Evolutionary conservation across 2,888 invertebrate species (phyloP), one percentile per base, ranked within the genome.

Genomic region (Cerastis leucographa): DNA sequence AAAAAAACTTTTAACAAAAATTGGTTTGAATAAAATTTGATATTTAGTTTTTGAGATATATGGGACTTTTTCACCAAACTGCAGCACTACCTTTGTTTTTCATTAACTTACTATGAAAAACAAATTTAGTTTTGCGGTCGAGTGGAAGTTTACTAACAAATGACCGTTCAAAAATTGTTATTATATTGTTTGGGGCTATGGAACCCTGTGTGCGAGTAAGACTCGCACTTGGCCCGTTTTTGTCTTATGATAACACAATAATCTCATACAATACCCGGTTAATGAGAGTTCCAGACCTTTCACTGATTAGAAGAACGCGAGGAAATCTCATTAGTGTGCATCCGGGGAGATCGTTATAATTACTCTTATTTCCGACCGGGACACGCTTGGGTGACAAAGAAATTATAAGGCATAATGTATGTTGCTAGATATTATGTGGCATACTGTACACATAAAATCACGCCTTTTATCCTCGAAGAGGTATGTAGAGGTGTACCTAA

Each of bases 321-420:
- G 73, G 56, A 46, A 59, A 69, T 56, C 56, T 69, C 73, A 56
- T 73, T n/a, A 59, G 5, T 8, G 42, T 35, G 17, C 71, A 62
- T 62, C 71, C 71, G 46, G 35, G 7, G n/a, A 62, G 46, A 12
- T 44, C 46, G n/a, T 71, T 71, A 71, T 46, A 46, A 59, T 44
- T 59, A 29, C 70, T 14, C 44, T 44, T 59, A 61, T 44, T 46
- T 46, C 62, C 71, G 62, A 46, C 44, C 71, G 62, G 70, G 11
- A 46, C 25, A 17, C 44, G 71, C 29, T 35, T 17, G 17, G 11
- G 17, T 35, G 11, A 19, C n/a, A 0, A n/a, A 61, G 9, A 61
- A 29, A 44, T 46, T 35, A 61, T 40, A 19, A 35, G 2, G 14
- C 35, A n/a, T 22, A 19, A 11, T 61, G 9, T 29, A 19, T 35